Evolutionary conservation across 2,797 vertebrate genomes (phyloP).

Genomic region (Eospalax fontanierii): DNA sequence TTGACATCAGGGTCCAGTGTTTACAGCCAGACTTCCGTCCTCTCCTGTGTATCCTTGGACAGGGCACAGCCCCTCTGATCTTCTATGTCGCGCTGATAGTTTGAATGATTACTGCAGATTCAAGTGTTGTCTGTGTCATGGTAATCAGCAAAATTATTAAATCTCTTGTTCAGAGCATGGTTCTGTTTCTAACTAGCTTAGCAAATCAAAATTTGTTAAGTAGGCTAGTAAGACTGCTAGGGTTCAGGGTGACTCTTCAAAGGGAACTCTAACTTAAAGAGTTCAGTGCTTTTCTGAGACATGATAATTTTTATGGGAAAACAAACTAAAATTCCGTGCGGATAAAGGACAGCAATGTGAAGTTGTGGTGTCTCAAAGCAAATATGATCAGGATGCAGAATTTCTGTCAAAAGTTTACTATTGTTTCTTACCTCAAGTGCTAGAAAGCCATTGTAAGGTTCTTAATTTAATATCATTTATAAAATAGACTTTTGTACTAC

Average conservation of each 20-base stretch:
- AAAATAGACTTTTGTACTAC: not conserved
- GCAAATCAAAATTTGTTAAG: not conserved
- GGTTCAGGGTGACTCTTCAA: not conserved
- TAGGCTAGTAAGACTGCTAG: not conserved
- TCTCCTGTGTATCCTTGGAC: no score
- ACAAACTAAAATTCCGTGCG: not conserved
- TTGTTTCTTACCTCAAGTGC: not conserved
- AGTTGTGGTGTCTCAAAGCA: not conserved
- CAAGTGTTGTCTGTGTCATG: no score
- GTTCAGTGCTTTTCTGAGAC: not conserved
- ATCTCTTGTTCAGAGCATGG: not conserved
- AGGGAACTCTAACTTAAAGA: not conserved
- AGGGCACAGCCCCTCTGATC: no score
- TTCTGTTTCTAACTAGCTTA: conserved; percentile 22
- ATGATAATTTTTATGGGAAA: not conserved
- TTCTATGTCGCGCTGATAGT: no score
- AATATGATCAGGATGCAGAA: not conserved
- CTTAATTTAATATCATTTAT: not conserved
- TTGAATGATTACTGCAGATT: no score
- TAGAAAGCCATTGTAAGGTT: not conserved
- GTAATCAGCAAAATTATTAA: not conserved
- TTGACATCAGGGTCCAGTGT: no score
- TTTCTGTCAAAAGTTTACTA: not conserved
- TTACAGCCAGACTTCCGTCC: no score
- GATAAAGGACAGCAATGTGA: not conserved